Evolutionary conservation across 2,888 invertebrate genomes (phyloP).

Genomic region (Fabriciana adippe): DNA sequence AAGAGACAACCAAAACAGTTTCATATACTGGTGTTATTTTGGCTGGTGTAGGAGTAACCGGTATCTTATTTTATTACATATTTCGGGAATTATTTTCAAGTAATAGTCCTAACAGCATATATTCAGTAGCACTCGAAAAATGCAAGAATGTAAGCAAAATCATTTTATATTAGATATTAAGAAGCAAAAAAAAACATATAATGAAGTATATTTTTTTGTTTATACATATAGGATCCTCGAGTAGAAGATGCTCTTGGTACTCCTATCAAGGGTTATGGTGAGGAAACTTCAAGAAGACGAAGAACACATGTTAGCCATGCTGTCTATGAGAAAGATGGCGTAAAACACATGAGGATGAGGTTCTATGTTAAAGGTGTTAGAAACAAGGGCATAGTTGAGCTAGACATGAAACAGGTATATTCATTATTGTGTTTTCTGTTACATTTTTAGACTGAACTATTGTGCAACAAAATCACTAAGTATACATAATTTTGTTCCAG

Average conservation of each 20-base stretch:
- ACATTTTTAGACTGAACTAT: background rate
- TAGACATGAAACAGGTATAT: conserved; percentile 91
- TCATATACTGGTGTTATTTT: conserved; percentile 92
- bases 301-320: conserved; percentile 92
- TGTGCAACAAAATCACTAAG: background rate
- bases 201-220: conserved; percentile 13
- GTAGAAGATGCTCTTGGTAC: conserved; percentile 93
- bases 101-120: conserved; percentile 93
- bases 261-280: conserved; percentile 94
- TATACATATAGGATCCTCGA: conserved; percentile 84
- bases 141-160: conserved; percentile 83
- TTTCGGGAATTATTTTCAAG: conserved; percentile 94
- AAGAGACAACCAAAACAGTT: conserved; percentile 94
- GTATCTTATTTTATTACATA: conserved; percentile 91
- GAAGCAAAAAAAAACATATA: conserved; percentile 22
- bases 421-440: background rate
- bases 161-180: background rate
- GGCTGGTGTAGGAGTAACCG: conserved; percentile 90
- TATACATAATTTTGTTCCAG: conserved; percentile 74
- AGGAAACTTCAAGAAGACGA: conserved; percentile 91
- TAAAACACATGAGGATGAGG: conserved; percentile 92
- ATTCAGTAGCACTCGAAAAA: conserved; percentile 88
- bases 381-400: conserved; percentile 90
- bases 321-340: conserved; percentile 88
- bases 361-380: conserved; percentile 94